Evolutionary conservation across 1,140 invertebrate genomes (phyloP).

Genomic region (Zaprionus davidi): DNA sequence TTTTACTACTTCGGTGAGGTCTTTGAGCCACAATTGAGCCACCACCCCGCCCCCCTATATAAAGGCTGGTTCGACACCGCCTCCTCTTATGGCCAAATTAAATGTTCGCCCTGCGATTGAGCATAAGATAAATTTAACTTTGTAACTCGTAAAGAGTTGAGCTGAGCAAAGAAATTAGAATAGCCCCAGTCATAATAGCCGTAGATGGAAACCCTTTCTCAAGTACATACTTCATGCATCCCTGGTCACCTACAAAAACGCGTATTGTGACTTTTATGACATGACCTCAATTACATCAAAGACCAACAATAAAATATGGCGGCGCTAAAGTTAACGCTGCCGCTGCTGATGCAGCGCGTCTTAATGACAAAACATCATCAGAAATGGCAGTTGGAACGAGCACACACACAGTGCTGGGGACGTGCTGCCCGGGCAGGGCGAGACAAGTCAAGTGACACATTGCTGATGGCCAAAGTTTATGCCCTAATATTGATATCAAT

Average conservation of each 20-base stretch:
- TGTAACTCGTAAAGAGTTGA: slow-evolving; percentile 50
- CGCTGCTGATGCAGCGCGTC: slow-evolving; percentile 28
- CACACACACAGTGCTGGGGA: slow-evolving; percentile 15
- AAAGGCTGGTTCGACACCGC: slow-evolving; percentile 46
- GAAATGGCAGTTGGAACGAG: slow-evolving; percentile 24
- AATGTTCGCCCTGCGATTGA: slow-evolving; percentile 51
- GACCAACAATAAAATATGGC: slow-evolving; percentile 53
- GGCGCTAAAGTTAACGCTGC: slow-evolving; percentile 11
- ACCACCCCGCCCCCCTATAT: slow-evolving; percentile 15
- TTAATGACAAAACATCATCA: slow-evolving; percentile 70
- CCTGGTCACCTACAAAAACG: not conserved
- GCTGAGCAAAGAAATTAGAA: slow-evolving; percentile 21
- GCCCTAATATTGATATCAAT: slow-evolving; percentile 76
- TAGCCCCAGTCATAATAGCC: not conserved
- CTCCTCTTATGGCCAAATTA: slow-evolving; percentile 51
- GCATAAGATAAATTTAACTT: slow-evolving; percentile 44
- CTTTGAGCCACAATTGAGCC: slow-evolving; percentile 50
- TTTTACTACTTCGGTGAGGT: slow-evolving; percentile 71
- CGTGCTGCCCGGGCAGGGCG: slow-evolving; percentile 5
- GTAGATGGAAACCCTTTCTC: not conserved
- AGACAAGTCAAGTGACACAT: slow-evolving; percentile 28
- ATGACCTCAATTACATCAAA: slow-evolving; percentile 60
- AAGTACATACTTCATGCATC: not conserved
- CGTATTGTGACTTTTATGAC: slow-evolving; percentile 53
- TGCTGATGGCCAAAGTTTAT: slow-evolving; percentile 53